phyloP scores from a whole-genome alignment of 2,113 vertebrate genomes.

The Channa argus region DNA sequence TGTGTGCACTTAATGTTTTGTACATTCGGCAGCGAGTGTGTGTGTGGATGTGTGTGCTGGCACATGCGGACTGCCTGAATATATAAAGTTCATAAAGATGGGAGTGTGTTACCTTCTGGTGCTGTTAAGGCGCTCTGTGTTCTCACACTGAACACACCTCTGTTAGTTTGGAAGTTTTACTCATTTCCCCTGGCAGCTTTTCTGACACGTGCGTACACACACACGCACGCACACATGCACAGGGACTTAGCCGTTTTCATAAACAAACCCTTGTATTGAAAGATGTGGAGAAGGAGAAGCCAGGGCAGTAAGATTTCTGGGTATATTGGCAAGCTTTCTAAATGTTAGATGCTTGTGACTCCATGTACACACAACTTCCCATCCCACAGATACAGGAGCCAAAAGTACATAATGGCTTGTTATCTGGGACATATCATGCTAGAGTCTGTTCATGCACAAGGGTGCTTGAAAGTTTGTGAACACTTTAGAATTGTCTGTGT shows the following conservation, averaged over 20 bases:
- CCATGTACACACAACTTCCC: constrained; percentile 1
- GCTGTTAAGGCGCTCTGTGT: constrained; percentile 66
- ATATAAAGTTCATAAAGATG: constrained; percentile 60
- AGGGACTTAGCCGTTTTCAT: constrained; percentile 10
- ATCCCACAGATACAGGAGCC: constrained; percentile 10
- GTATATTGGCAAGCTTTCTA: constrained; percentile 29
- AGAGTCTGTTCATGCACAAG: not conserved
- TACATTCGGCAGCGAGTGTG: not conserved
- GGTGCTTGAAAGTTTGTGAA: too few species aligned
- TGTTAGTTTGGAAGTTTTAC: constrained; percentile 77
- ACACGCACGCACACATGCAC: constrained; percentile 30
- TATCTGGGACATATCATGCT: not conserved
- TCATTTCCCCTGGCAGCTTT: constrained; percentile 77
- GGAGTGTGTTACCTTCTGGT: constrained; percentile 66
- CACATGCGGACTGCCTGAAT: constrained; percentile 25
- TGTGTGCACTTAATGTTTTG: constrained; percentile 46
- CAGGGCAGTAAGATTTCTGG: constrained; percentile 40
- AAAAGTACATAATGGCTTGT: not conserved
- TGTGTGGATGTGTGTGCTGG: not conserved
- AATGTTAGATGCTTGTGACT: constrained; percentile 15
- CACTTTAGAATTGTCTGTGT: too few species aligned
- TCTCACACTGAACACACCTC: constrained; percentile 76
- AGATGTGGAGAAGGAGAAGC: constrained; percentile 43
- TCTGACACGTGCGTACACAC: constrained; percentile 50
- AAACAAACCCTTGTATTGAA: constrained; percentile 60